Conservation (phyloP, 2,888 invertebrate genomes). For the Taphrorychus bicolor region DNA sequence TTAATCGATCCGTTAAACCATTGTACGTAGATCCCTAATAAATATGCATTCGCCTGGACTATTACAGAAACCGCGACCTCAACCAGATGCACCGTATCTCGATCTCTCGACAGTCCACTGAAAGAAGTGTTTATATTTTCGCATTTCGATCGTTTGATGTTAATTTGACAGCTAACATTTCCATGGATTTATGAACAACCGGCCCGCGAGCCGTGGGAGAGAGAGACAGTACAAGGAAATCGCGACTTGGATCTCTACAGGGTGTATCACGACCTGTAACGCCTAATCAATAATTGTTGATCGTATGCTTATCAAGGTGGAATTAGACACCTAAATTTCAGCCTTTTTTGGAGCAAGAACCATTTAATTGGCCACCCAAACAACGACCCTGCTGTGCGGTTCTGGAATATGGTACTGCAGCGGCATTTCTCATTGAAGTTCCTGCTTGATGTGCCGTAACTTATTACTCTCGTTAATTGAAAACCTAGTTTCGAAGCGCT, state of each 20-base stretch:
- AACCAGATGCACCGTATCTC: slow-evolving; percentile 5
- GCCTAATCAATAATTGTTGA: not conserved
- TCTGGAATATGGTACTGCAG: not conserved
- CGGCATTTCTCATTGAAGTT: slow-evolving; percentile 21
- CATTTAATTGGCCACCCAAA: not conserved
- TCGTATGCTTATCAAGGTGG: too few species aligned
- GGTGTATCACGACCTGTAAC: slow-evolving; percentile 16
- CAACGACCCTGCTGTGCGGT: slow-evolving; percentile 8
- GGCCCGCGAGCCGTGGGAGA: slow-evolving; percentile 15
- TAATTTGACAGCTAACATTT: slow-evolving; percentile 36
- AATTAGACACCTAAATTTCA: too few species aligned
- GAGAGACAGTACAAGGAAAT: slow-evolving; percentile 14
- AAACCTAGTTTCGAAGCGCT: not conserved
- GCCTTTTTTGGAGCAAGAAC: not conserved
- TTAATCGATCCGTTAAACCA: too few species aligned
- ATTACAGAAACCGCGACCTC: not conserved
- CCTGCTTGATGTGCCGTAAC: slow-evolving; percentile 19
- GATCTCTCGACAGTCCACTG: slow-evolving; percentile 2
- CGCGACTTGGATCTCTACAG: slow-evolving; percentile 23
- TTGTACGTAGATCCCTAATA: too few species aligned
- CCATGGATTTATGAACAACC: slow-evolving; percentile 31
- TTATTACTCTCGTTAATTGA: slow-evolving; percentile 12
- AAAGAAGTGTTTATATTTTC: slow-evolving; percentile 36
- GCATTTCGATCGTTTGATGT: slow-evolving; percentile 35
- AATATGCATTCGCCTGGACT: slow-evolving; percentile 2